These are phyloP conservation scores for Dascyllus trimaculatus DNA, from an alignment of 2,113 vertebrate genomes.

Conservation along the genomic window DNA sequence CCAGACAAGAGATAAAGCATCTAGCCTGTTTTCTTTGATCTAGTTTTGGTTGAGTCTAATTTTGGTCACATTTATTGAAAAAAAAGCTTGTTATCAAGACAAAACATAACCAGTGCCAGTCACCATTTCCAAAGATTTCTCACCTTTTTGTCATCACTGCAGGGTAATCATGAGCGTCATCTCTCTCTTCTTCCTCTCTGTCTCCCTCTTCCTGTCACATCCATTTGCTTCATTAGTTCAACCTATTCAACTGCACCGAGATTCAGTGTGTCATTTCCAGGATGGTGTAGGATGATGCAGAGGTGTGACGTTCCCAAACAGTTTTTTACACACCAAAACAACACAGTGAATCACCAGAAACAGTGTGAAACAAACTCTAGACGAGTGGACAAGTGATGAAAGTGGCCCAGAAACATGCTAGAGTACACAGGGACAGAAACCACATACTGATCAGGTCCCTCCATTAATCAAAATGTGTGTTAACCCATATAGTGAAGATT, in stretches of 20 bases:
- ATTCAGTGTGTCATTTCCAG: slow-evolving; percentile 27
- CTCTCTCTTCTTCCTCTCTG: not conserved
- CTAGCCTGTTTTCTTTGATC: slow-evolving; percentile 55
- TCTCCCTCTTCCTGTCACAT: not conserved
- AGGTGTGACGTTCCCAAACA: not conserved
- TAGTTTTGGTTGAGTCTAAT: slow-evolving; percentile 44
- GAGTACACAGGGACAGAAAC: slow-evolving; percentile 2
- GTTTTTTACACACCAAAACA: slow-evolving; percentile 11
- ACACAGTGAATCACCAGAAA: not conserved
- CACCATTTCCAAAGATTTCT: not conserved
- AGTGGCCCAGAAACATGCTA: slow-evolving; percentile 17
- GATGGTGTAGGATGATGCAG: slow-evolving; percentile 5
- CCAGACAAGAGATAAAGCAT: slow-evolving; percentile 28
- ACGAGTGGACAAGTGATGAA: not conserved
- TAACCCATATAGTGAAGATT: slow-evolving; percentile 32
- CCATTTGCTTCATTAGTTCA: slow-evolving; percentile 28
- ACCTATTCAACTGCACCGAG: slow-evolving; percentile 7
- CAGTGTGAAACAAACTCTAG: not conserved
- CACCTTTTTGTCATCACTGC: slow-evolving; percentile 27
- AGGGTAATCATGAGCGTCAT: slow-evolving; percentile 1
- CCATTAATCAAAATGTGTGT: slow-evolving; percentile 36
- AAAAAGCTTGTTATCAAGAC: no score
- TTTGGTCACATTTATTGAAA: not conserved
- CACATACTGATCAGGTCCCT: not conserved
- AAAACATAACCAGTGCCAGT: not conserved